Percentiles rank a stretch among this genome's conserved stretches.
Conservation (phyloP, 2,888 invertebrate species). For the Heteropelma amictum region DNA sequence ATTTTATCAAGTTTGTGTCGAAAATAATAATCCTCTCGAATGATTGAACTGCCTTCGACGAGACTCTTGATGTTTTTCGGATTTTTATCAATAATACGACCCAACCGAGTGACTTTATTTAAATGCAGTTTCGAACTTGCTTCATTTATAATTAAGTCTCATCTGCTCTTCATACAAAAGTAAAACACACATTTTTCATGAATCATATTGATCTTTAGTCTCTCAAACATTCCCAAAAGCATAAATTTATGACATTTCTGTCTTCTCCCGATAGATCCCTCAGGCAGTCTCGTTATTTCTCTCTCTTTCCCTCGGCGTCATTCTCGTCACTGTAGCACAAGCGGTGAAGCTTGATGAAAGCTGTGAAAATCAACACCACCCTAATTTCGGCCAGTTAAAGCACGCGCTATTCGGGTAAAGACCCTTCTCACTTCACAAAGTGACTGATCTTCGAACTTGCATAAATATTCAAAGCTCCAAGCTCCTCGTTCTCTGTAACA, state of each 20-base stretch:
- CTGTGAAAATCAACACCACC: constrained; percentile 50
- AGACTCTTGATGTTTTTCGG: too few species aligned
- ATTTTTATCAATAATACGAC: too few species aligned
- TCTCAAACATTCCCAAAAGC: constrained; percentile 15
- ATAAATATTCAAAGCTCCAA: constrained; percentile 43
- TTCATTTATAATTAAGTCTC: not conserved
- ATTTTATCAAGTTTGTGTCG: too few species aligned
- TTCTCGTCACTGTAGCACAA: constrained; percentile 22
- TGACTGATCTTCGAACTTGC: constrained; percentile 44
- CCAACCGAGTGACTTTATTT: not conserved
- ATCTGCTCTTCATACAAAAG: too few species aligned
- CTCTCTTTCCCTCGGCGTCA: not conserved
- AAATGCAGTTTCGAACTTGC: not conserved
- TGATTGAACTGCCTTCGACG: too few species aligned
- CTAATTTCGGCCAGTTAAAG: constrained; percentile 1
- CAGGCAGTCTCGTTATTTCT: too few species aligned
- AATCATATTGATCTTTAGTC: not conserved
- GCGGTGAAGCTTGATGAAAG: constrained; percentile 35
- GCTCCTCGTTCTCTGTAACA: not conserved
- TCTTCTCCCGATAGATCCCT: constrained; percentile 1
- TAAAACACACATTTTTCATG: too few species aligned
- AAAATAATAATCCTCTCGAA: too few species aligned
- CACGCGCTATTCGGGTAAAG: not conserved
- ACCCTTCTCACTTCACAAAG: constrained; percentile 18
- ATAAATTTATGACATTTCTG: constrained; percentile 23